Percentiles rank a stretch among this genome's conserved stretches.
Evolutionary conservation across 1,140 invertebrate species (phyloP).

Genomic region (Pollicipes pollicipes): DNA sequence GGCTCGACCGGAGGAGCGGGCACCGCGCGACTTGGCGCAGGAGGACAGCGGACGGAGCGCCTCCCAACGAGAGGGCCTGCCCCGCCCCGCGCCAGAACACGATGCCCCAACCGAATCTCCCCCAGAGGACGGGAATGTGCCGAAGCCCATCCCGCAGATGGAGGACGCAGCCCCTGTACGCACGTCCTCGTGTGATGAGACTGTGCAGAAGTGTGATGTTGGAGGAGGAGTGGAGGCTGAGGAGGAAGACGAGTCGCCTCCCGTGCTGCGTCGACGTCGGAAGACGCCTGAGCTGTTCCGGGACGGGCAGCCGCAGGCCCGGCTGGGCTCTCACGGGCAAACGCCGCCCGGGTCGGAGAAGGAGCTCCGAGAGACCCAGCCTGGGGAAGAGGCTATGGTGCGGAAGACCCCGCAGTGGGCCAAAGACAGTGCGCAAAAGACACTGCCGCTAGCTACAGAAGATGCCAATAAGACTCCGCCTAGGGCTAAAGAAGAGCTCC

Average conservation of each 20-base stretch:
- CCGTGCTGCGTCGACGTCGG: background rate
- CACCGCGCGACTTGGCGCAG: too few species aligned
- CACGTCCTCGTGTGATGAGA: too few species aligned
- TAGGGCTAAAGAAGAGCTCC: background rate
- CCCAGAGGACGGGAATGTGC: background rate
- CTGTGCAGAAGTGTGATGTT: too few species aligned
- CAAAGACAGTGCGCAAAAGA: too few species aligned
- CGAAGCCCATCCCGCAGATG: too few species aligned
- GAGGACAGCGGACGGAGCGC: too few species aligned
- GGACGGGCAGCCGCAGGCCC: background rate
- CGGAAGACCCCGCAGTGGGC: too few species aligned
- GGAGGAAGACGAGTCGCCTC: conserved; percentile 14
- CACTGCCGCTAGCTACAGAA: too few species aligned
- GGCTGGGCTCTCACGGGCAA: background rate
- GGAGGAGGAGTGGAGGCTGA: conserved; percentile 12
- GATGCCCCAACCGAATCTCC: background rate
- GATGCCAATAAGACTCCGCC: background rate
- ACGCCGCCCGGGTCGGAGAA: background rate
- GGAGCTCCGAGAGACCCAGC: background rate
- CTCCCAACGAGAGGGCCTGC: too few species aligned
- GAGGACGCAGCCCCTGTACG: too few species aligned
- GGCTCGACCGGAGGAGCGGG: background rate
- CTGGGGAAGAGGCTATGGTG: too few species aligned
- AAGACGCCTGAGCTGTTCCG: background rate
- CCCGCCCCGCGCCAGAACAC: background rate